Evolutionary conservation across 2,113 vertebrate genomes (phyloP), one percentile per base, ranked within the genome.

Genomic region (Pontoporia blainvillei): DNA sequence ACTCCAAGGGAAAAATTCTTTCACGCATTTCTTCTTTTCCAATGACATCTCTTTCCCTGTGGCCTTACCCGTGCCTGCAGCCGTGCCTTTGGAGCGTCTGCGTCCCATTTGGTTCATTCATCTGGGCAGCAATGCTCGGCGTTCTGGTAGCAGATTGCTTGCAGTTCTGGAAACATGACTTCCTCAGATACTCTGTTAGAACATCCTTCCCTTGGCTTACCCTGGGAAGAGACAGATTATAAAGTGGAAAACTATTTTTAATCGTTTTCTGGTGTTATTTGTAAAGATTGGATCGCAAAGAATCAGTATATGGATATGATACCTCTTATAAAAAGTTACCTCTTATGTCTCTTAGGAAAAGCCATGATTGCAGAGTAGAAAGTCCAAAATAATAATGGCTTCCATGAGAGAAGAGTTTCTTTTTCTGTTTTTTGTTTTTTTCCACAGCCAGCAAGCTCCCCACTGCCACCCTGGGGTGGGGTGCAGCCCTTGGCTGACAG

Each of bases 261-360:
- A 52, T 76, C 69, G 3, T 76, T 97, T 94, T 81, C 81, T 86
- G 61, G 12, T 88, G 8, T n/a, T 57, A 12, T 27, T 94, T 29
- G n/a, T 86, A 41, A 78, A 91, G 39, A 72, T 27, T 54, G 72
- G 34, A 21, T 82, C 59, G 39, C 34, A 20, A 29, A 67, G 64
- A 88, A 91, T 59, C 64, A 10, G 10, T 82, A 75, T 78, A 36
- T 71, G 39, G 14, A 27, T 59, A 13, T 57, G 36, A 57, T 90
- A 61, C 10, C 36, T 67, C 81, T 91, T 89, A 34, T 34, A 52
- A 76, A 72, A 66, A 86, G 27, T 29, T 39, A 64, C 29, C 25
- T 82, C 59, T 29, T 91, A 49, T 67, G 4, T 29, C 69, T 85
- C 66, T 57, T 71, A 67, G 61, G 52, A 27, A 59, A 69, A 96